A percentile compares a stretch with the other conserved stretches of the same genome.
Evolutionary conservation across 2,797 vertebrate genomes (phyloP).

Genomic region (Sphaeramia orbicularis): DNA sequence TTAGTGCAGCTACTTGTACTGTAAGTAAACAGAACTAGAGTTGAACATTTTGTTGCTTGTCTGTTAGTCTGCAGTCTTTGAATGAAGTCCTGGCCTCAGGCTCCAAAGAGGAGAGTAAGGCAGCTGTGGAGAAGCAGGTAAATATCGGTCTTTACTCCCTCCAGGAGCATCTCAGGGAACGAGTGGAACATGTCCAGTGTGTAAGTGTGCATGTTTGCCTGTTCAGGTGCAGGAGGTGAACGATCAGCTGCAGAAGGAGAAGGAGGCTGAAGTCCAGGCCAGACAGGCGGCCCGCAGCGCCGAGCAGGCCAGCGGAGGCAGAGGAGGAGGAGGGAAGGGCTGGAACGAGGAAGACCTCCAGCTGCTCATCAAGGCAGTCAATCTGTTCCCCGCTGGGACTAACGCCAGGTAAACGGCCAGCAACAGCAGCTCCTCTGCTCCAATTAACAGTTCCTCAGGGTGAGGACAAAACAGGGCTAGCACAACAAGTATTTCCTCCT

Average conservation of each 20-base stretch:
- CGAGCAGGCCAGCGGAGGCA: slow-evolving; percentile 89
- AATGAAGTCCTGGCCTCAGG: slow-evolving; percentile 92
- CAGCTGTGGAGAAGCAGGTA: slow-evolving; percentile 95
- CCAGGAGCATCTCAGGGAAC: background rate
- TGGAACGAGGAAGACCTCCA: slow-evolving; percentile 98
- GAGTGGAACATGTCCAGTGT: too few relatives aligned
- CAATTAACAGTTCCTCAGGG: too few relatives aligned
- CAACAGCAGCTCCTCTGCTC: too few relatives aligned
- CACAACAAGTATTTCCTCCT: too few relatives aligned
- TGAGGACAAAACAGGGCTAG: too few relatives aligned
- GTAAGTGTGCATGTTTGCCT: background rate
- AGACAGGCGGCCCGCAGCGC: slow-evolving; percentile 89
- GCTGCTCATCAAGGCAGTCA: slow-evolving; percentile 98
- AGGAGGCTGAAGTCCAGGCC: slow-evolving; percentile 93
- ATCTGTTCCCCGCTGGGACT: slow-evolving; percentile 98
- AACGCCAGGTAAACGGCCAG: slow-evolving; percentile 90
- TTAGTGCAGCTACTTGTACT: too few relatives aligned
- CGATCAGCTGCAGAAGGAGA: slow-evolving; percentile 91
- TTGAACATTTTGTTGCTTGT: background rate
- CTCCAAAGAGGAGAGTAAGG: slow-evolving; percentile 92
- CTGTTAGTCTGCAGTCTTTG: slow-evolving; percentile 92
- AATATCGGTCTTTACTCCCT: slow-evolving; percentile 5
- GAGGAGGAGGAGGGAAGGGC: slow-evolving; percentile 85
- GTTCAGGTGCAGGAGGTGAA: slow-evolving; percentile 94
- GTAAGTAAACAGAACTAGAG: too few relatives aligned